Evolutionary conservation across 2,888 invertebrate genomes (phyloP).

Genomic region (Andrena flavipes): DNA sequence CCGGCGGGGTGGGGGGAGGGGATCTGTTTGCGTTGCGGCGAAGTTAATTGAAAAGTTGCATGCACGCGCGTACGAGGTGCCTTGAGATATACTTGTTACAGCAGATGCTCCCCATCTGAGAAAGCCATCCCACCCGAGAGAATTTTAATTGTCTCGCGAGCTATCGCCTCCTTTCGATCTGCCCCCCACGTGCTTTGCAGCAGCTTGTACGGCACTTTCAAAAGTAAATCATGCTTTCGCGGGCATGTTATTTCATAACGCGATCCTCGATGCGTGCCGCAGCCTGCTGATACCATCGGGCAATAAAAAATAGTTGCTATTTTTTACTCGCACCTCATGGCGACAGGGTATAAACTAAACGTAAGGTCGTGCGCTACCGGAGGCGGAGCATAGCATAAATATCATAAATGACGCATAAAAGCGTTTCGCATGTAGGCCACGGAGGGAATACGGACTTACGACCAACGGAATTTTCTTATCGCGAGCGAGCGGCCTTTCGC

Average conservation of each 20-base stretch:
- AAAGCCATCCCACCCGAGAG: not conserved
- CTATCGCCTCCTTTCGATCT: not conserved
- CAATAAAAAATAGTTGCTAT: constrained; percentile 53
- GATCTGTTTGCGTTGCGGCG: not conserved
- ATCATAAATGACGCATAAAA: constrained; percentile 65
- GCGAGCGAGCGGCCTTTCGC: not conserved
- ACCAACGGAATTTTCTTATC: constrained; percentile 34
- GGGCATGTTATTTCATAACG: constrained; percentile 26
- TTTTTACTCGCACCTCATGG: constrained; percentile 44
- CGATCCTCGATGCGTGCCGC: constrained; percentile 44
- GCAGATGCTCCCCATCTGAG: too few species aligned
- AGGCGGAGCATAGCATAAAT: constrained; percentile 54
- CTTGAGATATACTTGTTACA: not conserved
- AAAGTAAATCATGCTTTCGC: constrained; percentile 17
- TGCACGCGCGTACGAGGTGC: constrained; percentile 4
- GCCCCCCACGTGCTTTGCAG: not conserved
- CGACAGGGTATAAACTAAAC: constrained; percentile 38
- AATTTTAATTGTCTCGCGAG: not conserved
- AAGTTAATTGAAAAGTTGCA: constrained; percentile 14
- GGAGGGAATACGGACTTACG: constrained; percentile 21
- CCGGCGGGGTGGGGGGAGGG: not conserved
- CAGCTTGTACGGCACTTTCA: not conserved
- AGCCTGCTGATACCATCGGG: constrained; percentile 44
- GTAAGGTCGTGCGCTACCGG: constrained; percentile 23
- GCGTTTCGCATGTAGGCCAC: constrained; percentile 58